These are phyloP conservation scores for Cetonia aurata DNA, from an alignment of 2,888 invertebrate species.

Conservation along the genomic window DNA sequence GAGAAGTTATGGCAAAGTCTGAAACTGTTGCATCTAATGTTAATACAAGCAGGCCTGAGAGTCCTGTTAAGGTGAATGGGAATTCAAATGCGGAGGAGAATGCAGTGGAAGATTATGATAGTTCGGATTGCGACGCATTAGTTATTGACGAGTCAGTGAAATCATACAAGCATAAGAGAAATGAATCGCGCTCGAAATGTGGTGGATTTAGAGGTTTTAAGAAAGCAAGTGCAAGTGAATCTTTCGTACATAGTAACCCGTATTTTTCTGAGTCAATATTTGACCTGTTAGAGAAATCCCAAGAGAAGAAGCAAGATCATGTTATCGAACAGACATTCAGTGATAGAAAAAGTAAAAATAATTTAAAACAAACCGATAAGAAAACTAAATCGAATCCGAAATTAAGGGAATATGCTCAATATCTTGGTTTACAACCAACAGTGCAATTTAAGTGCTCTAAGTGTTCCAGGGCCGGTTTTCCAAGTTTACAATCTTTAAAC, in stretches of 20 bases:
- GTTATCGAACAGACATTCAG: constrained; percentile 30
- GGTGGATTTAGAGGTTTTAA: constrained; percentile 51
- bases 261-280: constrained; percentile 64
- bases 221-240: constrained; percentile 32
- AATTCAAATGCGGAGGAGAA: constrained; percentile 51
- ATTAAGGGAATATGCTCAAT: constrained; percentile 76
- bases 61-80: constrained; percentile 60
- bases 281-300: constrained; percentile 58
- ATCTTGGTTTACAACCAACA: constrained; percentile 78
- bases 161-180: constrained; percentile 50
- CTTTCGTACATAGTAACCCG: constrained; percentile 61
- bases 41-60: constrained; percentile 43
- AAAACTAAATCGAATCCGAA: constrained; percentile 60
- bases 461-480: constrained; percentile 78
- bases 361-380: constrained; percentile 49
- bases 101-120: constrained; percentile 56
- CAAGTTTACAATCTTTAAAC: constrained; percentile 75
- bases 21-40: constrained; percentile 49
- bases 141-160: constrained; percentile 62
- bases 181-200: constrained; percentile 44
- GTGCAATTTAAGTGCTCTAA: constrained; percentile 81
- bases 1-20: constrained; percentile 63
- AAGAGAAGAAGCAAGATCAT: constrained; percentile 43
- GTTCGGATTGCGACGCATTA: constrained; percentile 64
- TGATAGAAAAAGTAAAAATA: constrained; percentile 41